Evolutionary conservation across 1,140 invertebrate species (phyloP), one percentile per base, ranked within the genome.

Genomic region (Zophobas morio): DNA sequence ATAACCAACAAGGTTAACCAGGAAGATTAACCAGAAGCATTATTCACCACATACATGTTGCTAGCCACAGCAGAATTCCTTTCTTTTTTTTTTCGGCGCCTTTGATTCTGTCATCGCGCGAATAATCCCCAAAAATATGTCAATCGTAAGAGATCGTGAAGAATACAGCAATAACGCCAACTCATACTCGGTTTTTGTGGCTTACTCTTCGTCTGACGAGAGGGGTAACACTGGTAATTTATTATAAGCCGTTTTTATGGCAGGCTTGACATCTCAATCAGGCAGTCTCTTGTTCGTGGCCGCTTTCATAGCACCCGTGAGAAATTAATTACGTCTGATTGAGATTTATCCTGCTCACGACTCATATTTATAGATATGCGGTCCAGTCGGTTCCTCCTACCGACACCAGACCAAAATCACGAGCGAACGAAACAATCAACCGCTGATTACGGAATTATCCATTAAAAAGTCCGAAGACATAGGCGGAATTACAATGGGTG

Each of bases 291-390:
- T 83, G 82, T 83, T 83, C 82, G 78, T 80, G 80, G 72, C 75
- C 51, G 82, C 80, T 81, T 81, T 81, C 81, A 82, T 80, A 74
- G 78, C 80, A 81, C 81, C 81, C 82, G 81, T 84, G 82, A 82
- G 82, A 82, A 84, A 84, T 84, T 84, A 84, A 84, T 84, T 84
- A 82, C 77, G 79, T 81, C 78, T 84, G 82, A 84, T 84, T 84
- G 82, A 84, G 81, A 84, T 84, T 84, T 82, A 84, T 84, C 80
- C 76, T 47, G 76, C 32, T 53, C 78, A 80, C 76, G 75, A 77
- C 70, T 78, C 78, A 80, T 74, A 77, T 77, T 80, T 77, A 66
- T 42, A 66, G 60, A 66, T 66, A 46, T 63, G 57, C 57, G 35
- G 57, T n/a, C 49, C 49, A 20, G 54, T 33, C 33, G 56, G 36